Evolutionary conservation across 2,113 vertebrate genomes (phyloP).

Genomic region (Nicator chloris): DNA sequence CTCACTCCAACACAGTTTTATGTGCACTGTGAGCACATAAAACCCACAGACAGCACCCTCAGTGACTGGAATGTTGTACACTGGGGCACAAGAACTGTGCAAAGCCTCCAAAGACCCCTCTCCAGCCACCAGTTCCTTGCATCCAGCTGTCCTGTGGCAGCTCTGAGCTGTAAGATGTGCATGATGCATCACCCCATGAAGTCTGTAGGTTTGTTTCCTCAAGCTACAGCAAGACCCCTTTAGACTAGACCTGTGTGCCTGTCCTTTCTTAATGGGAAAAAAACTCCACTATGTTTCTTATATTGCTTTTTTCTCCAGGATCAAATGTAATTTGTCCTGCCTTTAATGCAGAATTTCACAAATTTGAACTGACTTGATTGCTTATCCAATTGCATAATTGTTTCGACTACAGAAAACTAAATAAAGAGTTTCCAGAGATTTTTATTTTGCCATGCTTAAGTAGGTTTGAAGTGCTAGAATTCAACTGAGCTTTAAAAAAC

Average conservation of each 20-base stretch:
- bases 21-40: not conserved
- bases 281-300: not conserved
- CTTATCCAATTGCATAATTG: not conserved
- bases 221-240: not conserved
- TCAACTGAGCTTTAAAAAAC: not conserved
- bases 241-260: not conserved
- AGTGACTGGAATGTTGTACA: fast-evolving
- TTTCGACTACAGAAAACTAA: not conserved
- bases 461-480: not conserved
- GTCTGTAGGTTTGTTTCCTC: not conserved
- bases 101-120: not conserved
- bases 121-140: not conserved
- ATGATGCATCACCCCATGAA: not conserved
- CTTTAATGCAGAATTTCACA: not conserved
- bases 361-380: not conserved
- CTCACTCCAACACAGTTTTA: not conserved
- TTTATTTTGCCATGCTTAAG: not conserved
- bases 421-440: not conserved
- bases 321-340: not conserved
- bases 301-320: not conserved
- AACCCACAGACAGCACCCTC: not conserved
- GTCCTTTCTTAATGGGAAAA: not conserved
- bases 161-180: not conserved
- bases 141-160: not conserved
- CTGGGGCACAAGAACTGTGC: not conserved